These are phyloP conservation scores for Drosophila sucinea DNA, from an alignment of 1,140 invertebrate genomes.

Conservation along the genomic window DNA sequence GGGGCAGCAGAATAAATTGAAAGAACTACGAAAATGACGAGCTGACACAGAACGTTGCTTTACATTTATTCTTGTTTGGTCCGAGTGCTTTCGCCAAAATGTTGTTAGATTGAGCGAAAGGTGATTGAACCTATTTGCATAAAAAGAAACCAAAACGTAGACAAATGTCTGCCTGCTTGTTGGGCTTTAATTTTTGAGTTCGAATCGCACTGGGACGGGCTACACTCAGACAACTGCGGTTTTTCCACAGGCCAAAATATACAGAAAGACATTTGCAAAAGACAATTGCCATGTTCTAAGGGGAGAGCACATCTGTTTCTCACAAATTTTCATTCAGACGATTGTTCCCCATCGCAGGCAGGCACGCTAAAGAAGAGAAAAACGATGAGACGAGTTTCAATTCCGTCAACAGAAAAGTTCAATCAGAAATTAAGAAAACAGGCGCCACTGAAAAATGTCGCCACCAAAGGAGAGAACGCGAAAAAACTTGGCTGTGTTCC, in stretches of 20 bases:
- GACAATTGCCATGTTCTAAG: conserved; percentile 50
- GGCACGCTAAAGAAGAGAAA: conserved; percentile 29
- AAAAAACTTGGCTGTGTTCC: conserved; percentile 45
- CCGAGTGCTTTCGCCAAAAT: conserved; percentile 41
- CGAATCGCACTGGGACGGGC: conserved; percentile 11
- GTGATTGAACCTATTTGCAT: conserved; percentile 78
- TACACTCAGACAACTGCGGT: conserved; percentile 52
- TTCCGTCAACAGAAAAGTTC: conserved; percentile 80
- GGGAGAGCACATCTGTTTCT: conserved; percentile 68
- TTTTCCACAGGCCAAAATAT: conserved; percentile 50
- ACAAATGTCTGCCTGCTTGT: conserved; percentile 31
- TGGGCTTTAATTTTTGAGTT: conserved; percentile 41
- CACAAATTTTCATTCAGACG: conserved; percentile 65
- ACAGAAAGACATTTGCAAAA: conserved; percentile 42
- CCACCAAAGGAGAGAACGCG: conserved; percentile 36
- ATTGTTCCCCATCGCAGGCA: conserved; percentile 64
- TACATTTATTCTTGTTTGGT: conserved; percentile 1
- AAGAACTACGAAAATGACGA: conserved; percentile 74
- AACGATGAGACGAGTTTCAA: conserved; percentile 37
- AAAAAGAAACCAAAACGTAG: conserved; percentile 50
- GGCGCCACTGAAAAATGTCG: conserved; percentile 68
- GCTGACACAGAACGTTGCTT: conserved; percentile 30
- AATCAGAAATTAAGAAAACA: conserved; percentile 82
- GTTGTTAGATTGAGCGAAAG: conserved; percentile 60
- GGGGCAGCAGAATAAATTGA: conserved; percentile 68